Percentiles rank a stretch among this genome's conserved stretches.
Conservation (phyloP, 2,113 vertebrate species). For the Nicator chloris region DNA sequence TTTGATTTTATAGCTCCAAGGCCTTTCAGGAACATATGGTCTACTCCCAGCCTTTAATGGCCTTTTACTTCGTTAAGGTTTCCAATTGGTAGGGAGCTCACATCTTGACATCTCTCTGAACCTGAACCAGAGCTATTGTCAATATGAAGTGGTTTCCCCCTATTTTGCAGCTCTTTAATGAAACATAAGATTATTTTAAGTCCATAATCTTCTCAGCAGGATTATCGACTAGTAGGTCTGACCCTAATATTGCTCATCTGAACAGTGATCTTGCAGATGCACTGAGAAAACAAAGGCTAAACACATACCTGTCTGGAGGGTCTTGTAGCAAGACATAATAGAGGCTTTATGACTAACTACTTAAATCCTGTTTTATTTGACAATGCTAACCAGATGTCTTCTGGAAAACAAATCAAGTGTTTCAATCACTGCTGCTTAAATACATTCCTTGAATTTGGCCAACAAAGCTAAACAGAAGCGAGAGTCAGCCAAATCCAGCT, state of each 20-base stretch:
- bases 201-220: conserved; percentile 58
- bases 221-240: conserved; percentile 38
- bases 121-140: neutral
- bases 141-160: neutral
- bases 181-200: conserved; percentile 60
- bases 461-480: conserved; percentile 50
- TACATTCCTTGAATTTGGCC: conserved; percentile 32
- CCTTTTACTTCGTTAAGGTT: conserved; percentile 1
- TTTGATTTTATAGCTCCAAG: neutral
- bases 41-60: neutral
- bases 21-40: neutral
- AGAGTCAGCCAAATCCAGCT: conserved; percentile 32
- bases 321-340: conserved; percentile 29
- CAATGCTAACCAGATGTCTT: conserved; percentile 51
- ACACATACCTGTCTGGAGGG: conserved; percentile 39
- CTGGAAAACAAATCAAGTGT: conserved; percentile 46
- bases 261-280: conserved; percentile 46
- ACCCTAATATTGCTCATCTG: conserved; percentile 60
- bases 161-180: conserved; percentile 46
- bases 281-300: conserved; percentile 31
- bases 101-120: conserved; percentile 9
- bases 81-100: neutral
- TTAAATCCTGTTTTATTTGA: conserved; percentile 50
- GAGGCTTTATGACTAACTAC: conserved; percentile 47
- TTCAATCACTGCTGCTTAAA: conserved; percentile 52